These are phyloP conservation scores for Ibidorhyncha struthersii DNA, from an alignment of 2,113 vertebrate genomes.

Conservation along the genomic window DNA sequence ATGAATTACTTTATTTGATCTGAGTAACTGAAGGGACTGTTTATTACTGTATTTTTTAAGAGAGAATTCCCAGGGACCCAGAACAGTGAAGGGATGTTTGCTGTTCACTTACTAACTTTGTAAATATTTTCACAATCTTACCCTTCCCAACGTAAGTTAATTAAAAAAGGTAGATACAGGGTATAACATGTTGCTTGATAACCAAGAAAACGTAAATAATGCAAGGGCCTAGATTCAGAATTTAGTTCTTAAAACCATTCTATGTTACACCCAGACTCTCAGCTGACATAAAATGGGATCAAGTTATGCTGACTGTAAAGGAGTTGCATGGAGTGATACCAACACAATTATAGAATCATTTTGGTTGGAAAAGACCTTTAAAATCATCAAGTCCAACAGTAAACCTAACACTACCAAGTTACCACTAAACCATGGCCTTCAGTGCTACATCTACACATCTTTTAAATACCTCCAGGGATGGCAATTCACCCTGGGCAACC, in stretches of 20 bases:
- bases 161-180: background rate
- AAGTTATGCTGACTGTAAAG: background rate
- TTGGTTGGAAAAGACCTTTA: background rate
- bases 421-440: background rate
- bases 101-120: background rate
- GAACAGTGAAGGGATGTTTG: background rate
- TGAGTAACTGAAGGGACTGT: background rate
- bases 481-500: background rate
- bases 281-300: background rate
- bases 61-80: background rate
- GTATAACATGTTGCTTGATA: background rate
- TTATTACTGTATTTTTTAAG: background rate
- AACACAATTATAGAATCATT: background rate
- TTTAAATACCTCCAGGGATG: background rate
- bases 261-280: background rate
- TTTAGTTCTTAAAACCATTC: background rate
- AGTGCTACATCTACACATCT: accelerated
- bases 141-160: background rate
- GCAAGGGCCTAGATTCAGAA: background rate
- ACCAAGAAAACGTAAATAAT: background rate
- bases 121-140: background rate
- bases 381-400: background rate
- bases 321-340: background rate
- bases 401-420: background rate
- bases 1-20: background rate